These are phyloP conservation scores for Hirundo rustica DNA, from an alignment of 2,797 vertebrate species.

Conservation along the genomic window DNA sequence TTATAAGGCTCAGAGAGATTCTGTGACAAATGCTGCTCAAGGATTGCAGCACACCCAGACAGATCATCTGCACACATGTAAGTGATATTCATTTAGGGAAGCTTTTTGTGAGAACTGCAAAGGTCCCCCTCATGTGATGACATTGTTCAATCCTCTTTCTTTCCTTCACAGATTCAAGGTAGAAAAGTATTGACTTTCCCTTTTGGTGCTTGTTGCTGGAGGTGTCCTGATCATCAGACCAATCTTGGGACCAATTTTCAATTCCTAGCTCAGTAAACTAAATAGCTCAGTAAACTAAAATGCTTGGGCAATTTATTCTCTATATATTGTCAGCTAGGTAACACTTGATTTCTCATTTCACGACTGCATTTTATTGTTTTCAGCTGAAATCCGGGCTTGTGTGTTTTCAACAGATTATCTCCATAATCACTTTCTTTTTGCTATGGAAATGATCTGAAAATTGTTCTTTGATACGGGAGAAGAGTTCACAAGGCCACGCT, in stretches of 20 bases:
- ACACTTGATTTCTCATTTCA: conserved; percentile 18
- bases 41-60: neutral
- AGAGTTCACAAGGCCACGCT: conserved; percentile 46
- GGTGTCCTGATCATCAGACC: conserved; percentile 18
- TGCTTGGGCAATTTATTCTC: conserved; percentile 20
- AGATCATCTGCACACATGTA: neutral
- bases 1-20: neutral
- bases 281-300: conserved; percentile 39
- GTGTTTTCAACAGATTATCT: conserved; percentile 46
- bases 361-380: conserved; percentile 47
- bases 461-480: conserved; percentile 48
- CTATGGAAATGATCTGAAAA: conserved; percentile 62
- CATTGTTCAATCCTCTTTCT: neutral
- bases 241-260: conserved; percentile 34
- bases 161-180: neutral
- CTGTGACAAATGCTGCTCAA: neutral
- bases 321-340: neutral
- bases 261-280: conserved; percentile 22
- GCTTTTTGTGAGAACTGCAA: neutral
- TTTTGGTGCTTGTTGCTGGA: neutral
- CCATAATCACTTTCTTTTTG: conserved; percentile 58
- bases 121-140: neutral
- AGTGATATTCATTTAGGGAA: neutral
- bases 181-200: neutral
- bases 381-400: conserved; percentile 2